Base-by-base conservation (phyloP, 2,797 vertebrate species). In the Gadopsis bispinosus region DNA sequence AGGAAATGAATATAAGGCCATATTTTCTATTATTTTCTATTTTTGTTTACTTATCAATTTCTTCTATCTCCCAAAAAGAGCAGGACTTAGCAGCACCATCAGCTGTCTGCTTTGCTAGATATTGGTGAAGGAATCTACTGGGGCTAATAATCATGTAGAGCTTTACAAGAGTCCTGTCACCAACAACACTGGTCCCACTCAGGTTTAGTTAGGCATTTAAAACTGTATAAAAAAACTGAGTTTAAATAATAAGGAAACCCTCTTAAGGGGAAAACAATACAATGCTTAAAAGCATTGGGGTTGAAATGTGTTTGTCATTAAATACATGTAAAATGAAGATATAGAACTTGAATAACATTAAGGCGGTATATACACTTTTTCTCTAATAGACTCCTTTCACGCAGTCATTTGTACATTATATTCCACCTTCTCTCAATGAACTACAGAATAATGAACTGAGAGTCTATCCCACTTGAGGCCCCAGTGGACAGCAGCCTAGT, bases 311-410 rank as follows among this genome's bases (percentile, higher is more conserved):
- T 84, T 85, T 79, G 60, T 90, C 75, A 89, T 94, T 94, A 94
- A 95, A 95, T 95, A 94, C 90, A 93, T 89, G 91, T 88, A 91
- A 94, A 94, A 89, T 89, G 67, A 93, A 92, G 84, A 90, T 93
- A 94, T 84, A 90, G 87, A 94, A 93, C 88, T 92, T 88, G 91
- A 95, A 95, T 93, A 95, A 91, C 94, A 94, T 97, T 97, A 97
- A 98, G 97, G 97, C 96, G 95, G 92, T 96, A 94, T 95, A 93
- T 96, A 97, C 95, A 94, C 89, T 92, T 87, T 82, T 80, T 67
- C 79, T 43, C 82, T 70, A 92, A 87, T 83, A 84, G 85, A 91
- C 77, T 67, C 78, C 88, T 83, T 85, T 87, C 81, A 89, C 87
- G 87, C 78, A 88, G 88, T 88, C 83, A 83, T 91, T 91, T 92